Evolutionary conservation across 2,113 vertebrate genomes (phyloP).

Genomic region (Aegypius monachus): DNA sequence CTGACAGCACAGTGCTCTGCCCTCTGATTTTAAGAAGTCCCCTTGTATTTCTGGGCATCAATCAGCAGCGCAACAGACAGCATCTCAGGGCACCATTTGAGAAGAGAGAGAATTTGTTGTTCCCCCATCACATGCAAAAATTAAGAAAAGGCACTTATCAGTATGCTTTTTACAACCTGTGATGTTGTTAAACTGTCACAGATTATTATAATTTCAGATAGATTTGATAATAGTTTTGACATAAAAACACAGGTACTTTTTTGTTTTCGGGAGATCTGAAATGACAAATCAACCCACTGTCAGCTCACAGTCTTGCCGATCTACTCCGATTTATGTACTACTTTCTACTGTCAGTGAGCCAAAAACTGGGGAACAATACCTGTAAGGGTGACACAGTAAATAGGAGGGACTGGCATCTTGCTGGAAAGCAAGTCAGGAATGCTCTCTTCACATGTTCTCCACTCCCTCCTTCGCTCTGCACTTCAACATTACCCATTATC

Average conservation of each 20-base stretch:
- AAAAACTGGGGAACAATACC: not conserved
- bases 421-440: not conserved
- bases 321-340: constrained; percentile 7
- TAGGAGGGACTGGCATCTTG: not conserved
- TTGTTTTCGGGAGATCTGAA: not conserved
- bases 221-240: constrained; percentile 45
- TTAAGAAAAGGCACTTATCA: not conserved
- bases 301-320: not conserved
- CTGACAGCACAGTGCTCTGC: not conserved
- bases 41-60: not conserved
- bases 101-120: not conserved
- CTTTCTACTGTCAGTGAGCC: not conserved
- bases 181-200: constrained; percentile 16
- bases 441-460: not conserved
- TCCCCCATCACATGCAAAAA: not conserved
- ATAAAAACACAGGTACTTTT: constrained; percentile 10
- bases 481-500: not conserved
- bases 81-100: not conserved
- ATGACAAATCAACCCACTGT: constrained; percentile 29
- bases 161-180: not conserved
- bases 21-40: not conserved
- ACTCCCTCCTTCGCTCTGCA: not conserved
- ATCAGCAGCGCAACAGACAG: not conserved
- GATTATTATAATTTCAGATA: constrained; percentile 9
- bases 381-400: not conserved